phyloP scores from a whole-genome alignment of 2,113 vertebrate species.

The Pica pica region DNA sequence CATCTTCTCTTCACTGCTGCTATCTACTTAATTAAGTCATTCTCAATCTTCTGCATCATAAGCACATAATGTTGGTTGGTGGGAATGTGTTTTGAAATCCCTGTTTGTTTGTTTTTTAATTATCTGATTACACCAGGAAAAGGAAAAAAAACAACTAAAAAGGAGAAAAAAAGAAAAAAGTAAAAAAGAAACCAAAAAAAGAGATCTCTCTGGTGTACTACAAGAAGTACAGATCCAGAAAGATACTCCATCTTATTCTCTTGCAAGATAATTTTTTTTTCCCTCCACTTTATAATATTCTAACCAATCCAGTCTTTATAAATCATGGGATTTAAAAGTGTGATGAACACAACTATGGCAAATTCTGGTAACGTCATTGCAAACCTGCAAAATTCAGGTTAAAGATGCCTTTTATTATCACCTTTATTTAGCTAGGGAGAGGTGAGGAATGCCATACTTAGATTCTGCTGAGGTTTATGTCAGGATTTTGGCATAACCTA shows the following conservation, averaged over 20 bases:
- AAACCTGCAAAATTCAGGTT: neutral
- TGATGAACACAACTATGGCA: neutral
- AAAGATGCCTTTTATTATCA: neutral
- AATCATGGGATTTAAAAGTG: neutral
- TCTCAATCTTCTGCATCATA: conserved; percentile 42
- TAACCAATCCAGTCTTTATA: neutral
- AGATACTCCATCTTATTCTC: neutral
- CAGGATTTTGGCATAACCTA: neutral
- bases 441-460: neutral
- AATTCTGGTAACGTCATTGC: neutral
- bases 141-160: fast-evolving
- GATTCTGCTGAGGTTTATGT: neutral
- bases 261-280: neutral
- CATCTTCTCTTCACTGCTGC: neutral
- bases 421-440: neutral
- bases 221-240: neutral
- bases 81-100: conserved; percentile 37
- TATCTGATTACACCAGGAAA: neutral
- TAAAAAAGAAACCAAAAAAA: neutral
- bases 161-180: neutral
- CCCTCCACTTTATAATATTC: neutral
- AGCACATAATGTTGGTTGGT: conserved; percentile 11
- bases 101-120: conserved; percentile 47
- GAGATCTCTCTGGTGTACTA: neutral
- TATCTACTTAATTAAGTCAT: conserved; percentile 20